Conservation (phyloP, 1,140 invertebrate species). For the Conus ventricosus region DNA sequence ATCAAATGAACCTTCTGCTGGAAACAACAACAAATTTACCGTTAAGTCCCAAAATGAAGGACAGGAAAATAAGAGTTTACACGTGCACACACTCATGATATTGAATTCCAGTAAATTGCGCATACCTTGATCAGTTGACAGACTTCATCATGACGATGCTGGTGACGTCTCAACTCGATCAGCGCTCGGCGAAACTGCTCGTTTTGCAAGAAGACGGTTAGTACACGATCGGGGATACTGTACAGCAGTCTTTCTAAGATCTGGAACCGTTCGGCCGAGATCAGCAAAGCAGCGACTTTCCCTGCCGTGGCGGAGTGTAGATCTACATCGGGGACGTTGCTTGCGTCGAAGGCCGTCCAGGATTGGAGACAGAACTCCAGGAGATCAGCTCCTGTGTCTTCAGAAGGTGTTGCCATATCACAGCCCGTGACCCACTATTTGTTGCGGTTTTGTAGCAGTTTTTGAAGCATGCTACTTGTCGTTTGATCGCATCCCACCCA, state of each 20-base stretch:
- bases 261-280: conserved; percentile 2
- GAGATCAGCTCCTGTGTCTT: not conserved
- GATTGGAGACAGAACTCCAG: conserved; percentile 1
- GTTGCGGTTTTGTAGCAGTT: too few species aligned
- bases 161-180: conserved; percentile 6
- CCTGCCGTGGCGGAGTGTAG: not conserved
- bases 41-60: too few species aligned
- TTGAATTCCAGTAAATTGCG: too few species aligned
- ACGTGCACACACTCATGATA: too few species aligned
- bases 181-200: conserved; percentile 24
- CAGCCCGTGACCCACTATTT: conserved; percentile 30
- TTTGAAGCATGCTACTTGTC: too few species aligned
- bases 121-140: conserved; percentile 19
- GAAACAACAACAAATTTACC: too few species aligned
- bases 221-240: not conserved
- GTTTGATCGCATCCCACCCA: too few species aligned
- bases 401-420: conserved; percentile 54
- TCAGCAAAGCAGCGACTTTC: conserved; percentile 7
- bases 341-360: not conserved
- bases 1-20: too few species aligned
- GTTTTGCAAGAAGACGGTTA: not conserved
- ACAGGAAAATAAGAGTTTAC: too few species aligned
- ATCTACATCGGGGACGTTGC: not conserved
- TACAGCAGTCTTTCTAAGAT: conserved; percentile 1
- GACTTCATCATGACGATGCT: conserved; percentile 12